Conservation (phyloP, 1,140 invertebrate species). For the Portunus trituberculatus region DNA sequence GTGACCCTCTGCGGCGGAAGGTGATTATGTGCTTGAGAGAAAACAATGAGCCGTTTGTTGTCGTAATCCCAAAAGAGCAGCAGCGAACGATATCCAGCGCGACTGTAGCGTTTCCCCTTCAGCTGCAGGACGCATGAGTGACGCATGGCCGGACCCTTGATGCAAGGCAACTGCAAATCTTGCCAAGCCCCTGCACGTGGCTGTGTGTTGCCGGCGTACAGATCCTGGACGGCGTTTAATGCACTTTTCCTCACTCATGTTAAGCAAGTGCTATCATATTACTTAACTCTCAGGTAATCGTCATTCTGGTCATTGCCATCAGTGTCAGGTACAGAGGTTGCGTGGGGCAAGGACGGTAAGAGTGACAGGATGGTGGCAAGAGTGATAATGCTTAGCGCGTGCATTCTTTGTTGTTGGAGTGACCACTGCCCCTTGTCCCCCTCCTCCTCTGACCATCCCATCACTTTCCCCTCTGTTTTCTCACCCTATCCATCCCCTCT, state of each 20-base stretch:
- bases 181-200: slow-evolving; percentile 70
- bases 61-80: slow-evolving; percentile 16
- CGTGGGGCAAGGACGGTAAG: neutral
- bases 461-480: neutral
- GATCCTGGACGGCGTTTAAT: neutral
- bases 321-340: neutral
- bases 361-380: slow-evolving; percentile 31
- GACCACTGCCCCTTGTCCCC: slow-evolving; percentile 30
- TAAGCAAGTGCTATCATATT: neutral
- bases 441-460: neutral
- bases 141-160: slow-evolving; percentile 68
- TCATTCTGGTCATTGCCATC: neutral
- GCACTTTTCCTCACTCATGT: neutral
- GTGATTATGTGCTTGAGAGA: slow-evolving; percentile 8
- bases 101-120: slow-evolving; percentile 51
- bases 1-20: neutral
- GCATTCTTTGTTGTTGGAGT: slow-evolving; percentile 49
- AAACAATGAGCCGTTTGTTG: neutral
- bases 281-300: neutral
- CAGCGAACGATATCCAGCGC: slow-evolving; percentile 37
- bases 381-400: slow-evolving; percentile 61
- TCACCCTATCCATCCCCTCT: neutral
- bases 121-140: slow-evolving; percentile 65
- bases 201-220: slow-evolving; percentile 39
- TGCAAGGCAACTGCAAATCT: slow-evolving; percentile 73